Evolutionary conservation across 2,797 vertebrate species (phyloP), one percentile per base, ranked within the genome.

Genomic region (Tapera naevia): DNA sequence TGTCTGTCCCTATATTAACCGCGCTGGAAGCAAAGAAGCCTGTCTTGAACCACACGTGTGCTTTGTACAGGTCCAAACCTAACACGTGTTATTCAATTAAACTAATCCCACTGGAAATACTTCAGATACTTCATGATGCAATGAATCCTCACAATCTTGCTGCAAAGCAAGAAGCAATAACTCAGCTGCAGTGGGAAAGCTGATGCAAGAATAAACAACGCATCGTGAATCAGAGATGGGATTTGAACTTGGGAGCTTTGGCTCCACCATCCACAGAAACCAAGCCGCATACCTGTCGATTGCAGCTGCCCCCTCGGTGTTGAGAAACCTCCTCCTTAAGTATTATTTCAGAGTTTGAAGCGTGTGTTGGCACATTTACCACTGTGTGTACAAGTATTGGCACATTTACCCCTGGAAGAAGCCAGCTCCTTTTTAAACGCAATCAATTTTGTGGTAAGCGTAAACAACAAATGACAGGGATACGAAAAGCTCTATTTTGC

Each of bases 1-100:
- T 99, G 96, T 99, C 99, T 17, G 99, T 99, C 69, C 99, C 99
- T 27, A 99, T 48, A 64, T 98, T 97, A 79, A 99, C 98, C 5
- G 99, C 99, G 16, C 99, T 99, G 96, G 45, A 97, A 97, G 54
- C 21, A 70, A 88, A 92, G 94, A 89, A 76, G n/a, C 10, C 94
- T 41, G 30, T 64, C 28, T 21, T 94, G 71, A 94, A 22, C 37
- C 21, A 61, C 50, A 48, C 1, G 0, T 3, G 23, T 6, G n/a
- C 67, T 90, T 67, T 4, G 10, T 21, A 74, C 66, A 74, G 51
- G 8, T 30, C 61, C 86, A 84, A 75, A 60, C 16, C 60, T 8
- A 62, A 32, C 18, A 39, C 5, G 6, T 0, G 19, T 39, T 21
- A 67, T 30, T 13, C 54, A 62, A 73, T 32, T 8, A 30, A 78